A percentile compares a stretch with the other conserved stretches of the same genome.
Evolutionary conservation across 2,113 vertebrate genomes (phyloP).

Genomic region (Eudorcas thomsonii): DNA sequence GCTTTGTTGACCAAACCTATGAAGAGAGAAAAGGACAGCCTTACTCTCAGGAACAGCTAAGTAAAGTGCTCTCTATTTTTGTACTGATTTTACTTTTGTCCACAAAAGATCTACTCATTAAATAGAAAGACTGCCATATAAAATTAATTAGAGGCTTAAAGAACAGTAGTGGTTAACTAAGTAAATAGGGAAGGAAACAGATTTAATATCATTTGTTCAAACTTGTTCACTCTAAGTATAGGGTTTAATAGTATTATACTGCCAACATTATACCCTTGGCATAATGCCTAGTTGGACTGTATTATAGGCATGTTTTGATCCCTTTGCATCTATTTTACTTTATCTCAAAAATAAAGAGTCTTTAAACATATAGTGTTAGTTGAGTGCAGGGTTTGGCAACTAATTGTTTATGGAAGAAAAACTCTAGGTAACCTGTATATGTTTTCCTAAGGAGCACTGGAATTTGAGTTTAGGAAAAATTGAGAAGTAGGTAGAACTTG

Average conservation of each 20-base stretch:
- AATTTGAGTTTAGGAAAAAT: neutral
- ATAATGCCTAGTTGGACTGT: neutral
- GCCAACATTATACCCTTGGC: neutral
- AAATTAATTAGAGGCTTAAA: neutral
- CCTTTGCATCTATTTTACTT: neutral
- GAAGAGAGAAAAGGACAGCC: neutral
- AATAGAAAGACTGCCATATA: neutral
- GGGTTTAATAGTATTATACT: neutral
- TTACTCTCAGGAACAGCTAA: neutral
- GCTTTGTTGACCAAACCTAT: neutral
- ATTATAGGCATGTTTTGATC: neutral
- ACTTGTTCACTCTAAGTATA: neutral
- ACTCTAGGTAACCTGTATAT: neutral
- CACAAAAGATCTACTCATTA: neutral
- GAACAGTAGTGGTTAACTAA: neutral
- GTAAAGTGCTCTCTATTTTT: neutral
- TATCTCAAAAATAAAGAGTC: neutral
- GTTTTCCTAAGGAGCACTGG: neutral
- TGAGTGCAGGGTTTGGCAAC: neutral
- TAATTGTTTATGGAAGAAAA: neutral
- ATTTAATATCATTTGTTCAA: neutral
- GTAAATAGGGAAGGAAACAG: neutral
- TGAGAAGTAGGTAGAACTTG: neutral
- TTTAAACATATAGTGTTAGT: neutral
- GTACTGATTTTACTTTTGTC: neutral